Base-by-base conservation (phyloP, 2,113 vertebrate species). In the Ploceus nigricollis region DNA sequence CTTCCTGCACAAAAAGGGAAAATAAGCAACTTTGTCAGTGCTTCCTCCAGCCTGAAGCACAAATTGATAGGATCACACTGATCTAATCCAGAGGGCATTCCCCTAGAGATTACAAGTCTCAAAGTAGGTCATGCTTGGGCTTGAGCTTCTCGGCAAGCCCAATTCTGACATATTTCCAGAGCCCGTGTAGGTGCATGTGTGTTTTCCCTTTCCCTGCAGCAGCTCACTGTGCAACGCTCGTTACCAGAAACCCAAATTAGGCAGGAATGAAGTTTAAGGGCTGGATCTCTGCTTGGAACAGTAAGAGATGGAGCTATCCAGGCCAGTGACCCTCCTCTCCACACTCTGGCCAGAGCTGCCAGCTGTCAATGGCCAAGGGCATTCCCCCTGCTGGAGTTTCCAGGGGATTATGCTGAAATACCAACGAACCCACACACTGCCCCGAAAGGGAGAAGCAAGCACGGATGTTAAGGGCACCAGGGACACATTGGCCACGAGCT, bases 21-120 rank as follows among this genome's bases (percentile, higher is more conserved):
- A 90, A 92, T 13, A 81, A 89, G 79, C 79, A 70, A 90, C 39
- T 83, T 61, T 11, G 31, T 15, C 56, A 72, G 37, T 69, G 90
- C 45, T 71, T 87, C 92, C 90, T 92, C 44, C 76, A 92, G 75
- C 80, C 79, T 23, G 0, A 39, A 87, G 88, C 82, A 81, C 88
- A 89, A 90, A 71, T 25, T 83, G 84, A 95, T 87, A 76, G 82
- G 90, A 95, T 90, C 82, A 47, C 3, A 6, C 57, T 91, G 92
- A 91, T 94, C 86, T 92, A 90, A 96, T 93, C 94, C 96, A 91
- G 86, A 96, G 92, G 94, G 90, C 94, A 96, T 95, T 97, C 93
- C 96, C 92, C 96, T 91, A 71, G 73, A 95, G 88, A 92, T 89
- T 89, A 30, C 70, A 89, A 72, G 61, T 45, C 83, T 69, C 94